These are phyloP conservation scores for Salticus scenicus DNA, from an alignment of 2,888 invertebrate species.

Conservation along the genomic window DNA sequence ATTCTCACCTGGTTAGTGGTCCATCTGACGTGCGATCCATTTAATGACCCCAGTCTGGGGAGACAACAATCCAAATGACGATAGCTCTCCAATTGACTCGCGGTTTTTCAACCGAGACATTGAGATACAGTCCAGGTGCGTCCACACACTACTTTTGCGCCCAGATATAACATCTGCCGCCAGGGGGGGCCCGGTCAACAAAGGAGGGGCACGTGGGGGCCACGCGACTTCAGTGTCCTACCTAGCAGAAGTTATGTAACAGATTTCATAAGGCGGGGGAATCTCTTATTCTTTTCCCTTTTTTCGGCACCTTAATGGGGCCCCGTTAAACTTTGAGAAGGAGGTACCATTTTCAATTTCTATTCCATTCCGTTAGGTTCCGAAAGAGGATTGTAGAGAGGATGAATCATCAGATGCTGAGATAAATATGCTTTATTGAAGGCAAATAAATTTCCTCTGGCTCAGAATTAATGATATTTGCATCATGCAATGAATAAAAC, in stretches of 20 bases:
- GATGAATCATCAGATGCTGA: no score
- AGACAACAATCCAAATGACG: constrained; percentile 63
- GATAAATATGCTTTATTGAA: no score
- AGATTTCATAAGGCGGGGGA: not conserved
- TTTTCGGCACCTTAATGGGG: not conserved
- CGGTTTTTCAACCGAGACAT: constrained; percentile 66
- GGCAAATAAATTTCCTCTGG: no score
- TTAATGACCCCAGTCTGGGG: constrained; percentile 58
- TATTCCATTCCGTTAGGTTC: not conserved
- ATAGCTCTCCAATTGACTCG: constrained; percentile 58
- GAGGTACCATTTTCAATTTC: constrained; percentile 18
- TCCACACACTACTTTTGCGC: constrained; percentile 21
- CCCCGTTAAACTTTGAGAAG: not conserved
- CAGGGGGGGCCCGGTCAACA: constrained; percentile 61
- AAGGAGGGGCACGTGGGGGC: constrained; percentile 49
- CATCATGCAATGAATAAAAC: no score
- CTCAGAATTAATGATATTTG: no score
- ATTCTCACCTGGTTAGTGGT: constrained; percentile 44
- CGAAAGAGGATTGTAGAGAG: not conserved
- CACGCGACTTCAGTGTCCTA: constrained; percentile 53
- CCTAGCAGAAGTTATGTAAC: constrained; percentile 9
- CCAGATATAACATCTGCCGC: constrained; percentile 64
- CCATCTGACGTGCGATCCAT: constrained; percentile 43
- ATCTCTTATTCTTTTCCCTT: not conserved
- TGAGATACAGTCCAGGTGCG: constrained; percentile 49